Base-by-base conservation (phyloP, 1,140 invertebrate species). In the Caenorhabditis inopinata region DNA sequence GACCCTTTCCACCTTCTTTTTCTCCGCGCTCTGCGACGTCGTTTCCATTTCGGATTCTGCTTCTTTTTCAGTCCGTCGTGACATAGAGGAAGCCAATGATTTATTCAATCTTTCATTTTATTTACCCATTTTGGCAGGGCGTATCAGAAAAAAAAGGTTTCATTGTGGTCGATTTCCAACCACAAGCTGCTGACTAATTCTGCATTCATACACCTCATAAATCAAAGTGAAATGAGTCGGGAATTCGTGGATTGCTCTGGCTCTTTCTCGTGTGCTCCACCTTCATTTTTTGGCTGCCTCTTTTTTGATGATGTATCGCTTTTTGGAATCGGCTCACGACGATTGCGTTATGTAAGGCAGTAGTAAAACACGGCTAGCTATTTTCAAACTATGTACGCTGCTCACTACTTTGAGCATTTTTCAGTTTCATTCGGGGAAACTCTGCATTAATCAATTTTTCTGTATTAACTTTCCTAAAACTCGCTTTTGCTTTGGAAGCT, bases 191-290 rank as follows among this genome's bases (percentile, higher is more conserved):
- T 21, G 5, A 16, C 32, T 32, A 68, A 68, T 68, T 68, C 58
- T 16, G 58, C 58, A 68, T 68, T 68, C 58, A 68, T 68, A 68
- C 58, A 68, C 32, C 58, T 68, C 58, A 68, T 68, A 68, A 68
- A 68, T 68, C 58, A 68, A 68, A 38, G 32, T 68, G 32, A 68
- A 68, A 68, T 42, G 58, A 68, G 58, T 68, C 58, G 32, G 58
- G 58, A 68, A 68, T 68, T 68, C 58, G 21, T 21, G 32, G n/a
- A 38, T 38, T 29, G 7, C 12, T 21, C 32, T 18, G 35, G 29
- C 32, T 42, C 58, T 29, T 51, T 9, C 51, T 2, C 9, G 16
- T 58, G 16, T 58, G 23, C 23, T 51, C 48, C 21, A 51, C 48
- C 48, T 51, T 51, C 18, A 23, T 51, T 51, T 23, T 51, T 23